phyloP scores from a whole-genome alignment of 2,888 invertebrate genomes.

The Pterobdella sp. region DNA sequence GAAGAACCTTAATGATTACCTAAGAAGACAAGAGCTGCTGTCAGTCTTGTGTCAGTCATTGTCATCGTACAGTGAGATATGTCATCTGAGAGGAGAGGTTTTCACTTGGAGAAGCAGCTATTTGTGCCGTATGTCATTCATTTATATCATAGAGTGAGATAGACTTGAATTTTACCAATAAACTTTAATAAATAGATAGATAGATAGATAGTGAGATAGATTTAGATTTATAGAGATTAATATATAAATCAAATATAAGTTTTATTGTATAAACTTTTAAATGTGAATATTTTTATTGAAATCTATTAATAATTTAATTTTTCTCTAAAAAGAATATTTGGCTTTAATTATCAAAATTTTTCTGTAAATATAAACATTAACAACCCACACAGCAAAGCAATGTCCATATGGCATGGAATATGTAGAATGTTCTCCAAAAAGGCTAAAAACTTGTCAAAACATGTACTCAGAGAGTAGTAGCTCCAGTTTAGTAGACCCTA shows the following conservation, averaged over 20 bases:
- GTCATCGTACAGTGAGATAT: slow-evolving; percentile 68
- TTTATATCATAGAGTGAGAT: too few species aligned
- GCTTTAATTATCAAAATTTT: neutral
- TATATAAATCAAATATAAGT: neutral
- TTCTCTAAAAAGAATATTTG: too few species aligned
- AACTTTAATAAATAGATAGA: neutral
- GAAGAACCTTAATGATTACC: neutral
- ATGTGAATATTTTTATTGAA: too few species aligned
- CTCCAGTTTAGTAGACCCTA: slow-evolving; percentile 16
- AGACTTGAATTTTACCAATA: neutral
- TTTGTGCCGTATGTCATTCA: slow-evolving; percentile 68
- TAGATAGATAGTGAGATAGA: neutral
- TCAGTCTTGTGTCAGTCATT: slow-evolving; percentile 57
- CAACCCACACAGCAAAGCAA: slow-evolving; percentile 29
- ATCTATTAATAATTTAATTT: too few species aligned
- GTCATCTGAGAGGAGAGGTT: slow-evolving; percentile 53
- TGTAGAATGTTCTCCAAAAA: slow-evolving; percentile 71
- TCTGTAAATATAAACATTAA: neutral
- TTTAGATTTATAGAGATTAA: neutral
- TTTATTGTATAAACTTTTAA: too few species aligned
- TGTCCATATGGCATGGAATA: slow-evolving; percentile 63
- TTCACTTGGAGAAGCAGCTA: slow-evolving; percentile 69
- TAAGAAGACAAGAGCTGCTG: slow-evolving; percentile 18
- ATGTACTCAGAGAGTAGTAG: slow-evolving; percentile 29
- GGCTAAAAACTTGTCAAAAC: slow-evolving; percentile 65